Percentiles rank a stretch among this genome's conserved stretches.
These are phyloP conservation scores for Sphinx pinastri DNA, from an alignment of 2,888 invertebrate species.

Conservation along the genomic window DNA sequence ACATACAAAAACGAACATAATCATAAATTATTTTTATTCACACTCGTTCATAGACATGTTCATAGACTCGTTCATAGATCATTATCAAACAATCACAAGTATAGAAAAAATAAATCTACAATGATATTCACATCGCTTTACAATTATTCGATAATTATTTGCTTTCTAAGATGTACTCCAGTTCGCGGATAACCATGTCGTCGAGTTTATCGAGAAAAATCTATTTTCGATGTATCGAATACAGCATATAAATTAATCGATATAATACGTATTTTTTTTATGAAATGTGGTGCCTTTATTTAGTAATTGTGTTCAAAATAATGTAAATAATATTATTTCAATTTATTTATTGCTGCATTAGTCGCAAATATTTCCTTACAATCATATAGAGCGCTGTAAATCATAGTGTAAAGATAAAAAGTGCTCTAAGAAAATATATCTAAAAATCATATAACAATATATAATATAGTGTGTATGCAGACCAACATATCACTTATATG, in stretches of 20 bases:
- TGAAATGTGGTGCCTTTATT: too few species aligned
- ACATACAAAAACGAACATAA: not conserved
- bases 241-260: not conserved
- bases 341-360: conserved; percentile 1
- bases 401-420: conserved; percentile 34
- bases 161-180: not conserved
- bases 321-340: not conserved
- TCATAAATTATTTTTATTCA: too few species aligned
- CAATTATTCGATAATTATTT: not conserved
- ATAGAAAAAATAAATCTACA: not conserved
- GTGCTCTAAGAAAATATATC: conserved; percentile 34
- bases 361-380: not conserved
- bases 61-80: not conserved
- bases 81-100: not conserved
- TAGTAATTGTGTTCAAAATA: not conserved
- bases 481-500: conserved; percentile 33
- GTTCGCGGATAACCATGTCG: not conserved
- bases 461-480: conserved; percentile 5
- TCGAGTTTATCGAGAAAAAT: not conserved
- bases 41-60: not conserved
- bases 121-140: not conserved
- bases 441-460: conserved; percentile 33
- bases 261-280: not conserved
- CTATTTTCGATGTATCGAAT: not conserved
- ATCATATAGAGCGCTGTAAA: not conserved